These are phyloP conservation scores for Drosophila ochracea DNA, from an alignment of 2,888 invertebrate genomes.

Conservation along the genomic window DNA sequence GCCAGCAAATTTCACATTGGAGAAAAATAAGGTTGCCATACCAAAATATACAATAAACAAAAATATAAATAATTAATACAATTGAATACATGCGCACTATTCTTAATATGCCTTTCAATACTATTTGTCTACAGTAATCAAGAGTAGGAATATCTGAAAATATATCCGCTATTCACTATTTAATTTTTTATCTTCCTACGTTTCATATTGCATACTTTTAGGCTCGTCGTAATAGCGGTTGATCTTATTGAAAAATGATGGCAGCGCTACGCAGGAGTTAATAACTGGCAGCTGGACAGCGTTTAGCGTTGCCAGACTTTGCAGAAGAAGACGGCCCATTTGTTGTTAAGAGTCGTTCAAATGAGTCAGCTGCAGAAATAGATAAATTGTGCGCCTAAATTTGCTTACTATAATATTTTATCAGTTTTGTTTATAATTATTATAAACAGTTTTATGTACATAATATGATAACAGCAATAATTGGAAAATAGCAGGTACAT, in stretches of 20 bases:
- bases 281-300: background rate
- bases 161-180: background rate
- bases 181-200: background rate
- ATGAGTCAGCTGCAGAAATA: background rate
- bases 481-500: background rate
- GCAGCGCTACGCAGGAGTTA: background rate
- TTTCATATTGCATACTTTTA: conserved; percentile 12
- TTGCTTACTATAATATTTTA: background rate
- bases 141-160: background rate
- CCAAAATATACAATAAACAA: background rate
- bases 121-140: background rate
- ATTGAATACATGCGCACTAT: background rate
- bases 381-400: background rate
- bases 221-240: background rate
- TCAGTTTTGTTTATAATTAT: background rate
- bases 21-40: background rate
- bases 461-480: background rate
- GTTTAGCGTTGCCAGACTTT: background rate
- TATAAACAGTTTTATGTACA: background rate
- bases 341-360: background rate
- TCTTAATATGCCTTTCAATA: too few relatives aligned
- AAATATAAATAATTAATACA: background rate
- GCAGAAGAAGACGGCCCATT: background rate
- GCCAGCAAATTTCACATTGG: background rate
- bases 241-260: background rate